phyloP scores from a whole-genome alignment of 2,797 vertebrate genomes.

The Steatocranus sp. region DNA sequence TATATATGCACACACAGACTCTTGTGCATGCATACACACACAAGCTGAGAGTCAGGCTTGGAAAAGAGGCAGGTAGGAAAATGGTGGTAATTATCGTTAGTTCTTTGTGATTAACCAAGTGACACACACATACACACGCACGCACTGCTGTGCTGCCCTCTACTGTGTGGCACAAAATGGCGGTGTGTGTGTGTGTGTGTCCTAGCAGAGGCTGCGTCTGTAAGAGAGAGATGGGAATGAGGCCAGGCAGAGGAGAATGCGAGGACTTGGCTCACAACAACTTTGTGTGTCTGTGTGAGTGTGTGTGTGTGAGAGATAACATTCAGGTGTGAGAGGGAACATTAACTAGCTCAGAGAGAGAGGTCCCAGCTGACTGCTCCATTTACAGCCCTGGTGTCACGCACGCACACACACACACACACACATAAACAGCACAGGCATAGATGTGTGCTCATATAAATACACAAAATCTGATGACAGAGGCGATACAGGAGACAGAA shows the following conservation, averaged over 20 bases:
- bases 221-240: conserved; percentile 55
- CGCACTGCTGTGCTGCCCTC: conserved; percentile 40
- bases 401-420: neutral
- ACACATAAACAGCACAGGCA: neutral
- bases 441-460: neutral
- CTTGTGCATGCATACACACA: neutral
- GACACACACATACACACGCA: conserved; percentile 13
- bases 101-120: conserved; percentile 64
- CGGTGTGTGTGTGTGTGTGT: conserved; percentile 12
- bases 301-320: conserved; percentile 41
- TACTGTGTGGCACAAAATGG: conserved; percentile 67
- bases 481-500: neutral
- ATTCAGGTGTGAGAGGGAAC: conserved; percentile 58
- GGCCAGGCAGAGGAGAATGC: conserved; percentile 60
- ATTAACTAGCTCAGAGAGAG: conserved; percentile 41
- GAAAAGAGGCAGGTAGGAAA: conserved; percentile 49
- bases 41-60: conserved; percentile 12
- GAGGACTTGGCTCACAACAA: conserved; percentile 43
- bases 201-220: conserved; percentile 45
- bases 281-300: conserved; percentile 25
- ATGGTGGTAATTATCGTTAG: conserved; percentile 61
- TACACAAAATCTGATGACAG: neutral
- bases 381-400: conserved; percentile 26
- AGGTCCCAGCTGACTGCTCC: conserved; percentile 48
- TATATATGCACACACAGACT: neutral